Evolutionary conservation across 2,797 vertebrate species (phyloP).

Genomic region (Pitangus sulphuratus): DNA sequence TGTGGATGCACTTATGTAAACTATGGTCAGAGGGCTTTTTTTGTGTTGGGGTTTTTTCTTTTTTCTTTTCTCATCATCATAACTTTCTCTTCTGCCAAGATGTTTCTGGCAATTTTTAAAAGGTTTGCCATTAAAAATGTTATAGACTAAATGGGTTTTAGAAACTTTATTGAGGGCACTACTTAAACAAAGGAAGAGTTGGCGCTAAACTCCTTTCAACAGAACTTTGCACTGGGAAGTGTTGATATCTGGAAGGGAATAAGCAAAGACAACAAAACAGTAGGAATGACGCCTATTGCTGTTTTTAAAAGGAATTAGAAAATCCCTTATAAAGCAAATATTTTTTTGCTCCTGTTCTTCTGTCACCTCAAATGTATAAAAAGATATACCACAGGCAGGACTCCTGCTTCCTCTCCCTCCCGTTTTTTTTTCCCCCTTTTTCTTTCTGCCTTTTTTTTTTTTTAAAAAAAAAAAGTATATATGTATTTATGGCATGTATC

Average conservation of each 20-base stretch:
- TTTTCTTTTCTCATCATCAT: constrained; percentile 43
- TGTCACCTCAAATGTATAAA: constrained; percentile 10
- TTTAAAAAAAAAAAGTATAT: background rate
- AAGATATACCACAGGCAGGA: background rate
- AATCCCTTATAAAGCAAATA: constrained; percentile 15
- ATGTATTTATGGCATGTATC: background rate
- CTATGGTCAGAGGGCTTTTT: constrained; percentile 53
- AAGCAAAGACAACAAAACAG: constrained; percentile 57
- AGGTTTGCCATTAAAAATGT: constrained; percentile 78
- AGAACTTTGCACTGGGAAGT: constrained; percentile 60
- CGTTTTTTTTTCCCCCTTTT: background rate
- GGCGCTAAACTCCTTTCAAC: constrained; percentile 45
- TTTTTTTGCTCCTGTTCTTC: constrained; percentile 2
- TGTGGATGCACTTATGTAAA: constrained; percentile 79
- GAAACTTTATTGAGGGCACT: constrained; percentile 66
- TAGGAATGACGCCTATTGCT: background rate
- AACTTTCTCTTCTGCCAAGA: constrained; percentile 78
- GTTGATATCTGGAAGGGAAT: constrained; percentile 63
- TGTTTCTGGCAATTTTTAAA: constrained; percentile 80
- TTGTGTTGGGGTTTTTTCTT: background rate
- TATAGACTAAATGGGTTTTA: constrained; percentile 76
- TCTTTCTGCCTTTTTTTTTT: background rate
- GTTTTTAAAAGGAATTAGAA: constrained; percentile 52
- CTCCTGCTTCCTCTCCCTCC: background rate
- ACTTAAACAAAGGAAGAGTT: constrained; percentile 60